A percentile compares a stretch with the other conserved stretches of the same genome.
Evolutionary conservation across 2,888 invertebrate species (phyloP).

Genomic region (Syrista parreyssii): DNA sequence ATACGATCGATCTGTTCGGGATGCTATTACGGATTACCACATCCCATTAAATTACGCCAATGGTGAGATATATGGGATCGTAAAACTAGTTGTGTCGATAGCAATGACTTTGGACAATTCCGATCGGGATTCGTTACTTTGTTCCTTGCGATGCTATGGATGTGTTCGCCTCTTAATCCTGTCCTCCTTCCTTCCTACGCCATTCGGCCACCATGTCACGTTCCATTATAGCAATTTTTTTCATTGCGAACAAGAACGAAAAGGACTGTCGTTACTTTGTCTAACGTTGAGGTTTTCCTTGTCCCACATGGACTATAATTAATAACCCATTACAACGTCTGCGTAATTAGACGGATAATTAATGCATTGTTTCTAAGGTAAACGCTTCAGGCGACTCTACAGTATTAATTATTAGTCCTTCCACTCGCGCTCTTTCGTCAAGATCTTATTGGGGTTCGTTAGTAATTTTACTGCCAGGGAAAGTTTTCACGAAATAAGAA

Average conservation of each 20-base stretch:
- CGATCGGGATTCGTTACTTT: background rate
- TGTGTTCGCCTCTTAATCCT: background rate
- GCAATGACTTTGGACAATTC: conserved; percentile 27
- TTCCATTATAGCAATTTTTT: background rate
- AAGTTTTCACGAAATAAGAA: background rate
- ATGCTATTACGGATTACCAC: conserved; percentile 32
- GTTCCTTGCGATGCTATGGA: background rate
- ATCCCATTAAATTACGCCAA: conserved; percentile 37
- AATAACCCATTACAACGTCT: background rate
- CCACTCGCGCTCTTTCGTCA: background rate
- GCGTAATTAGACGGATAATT: conserved; percentile 42
- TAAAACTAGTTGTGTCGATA: conserved; percentile 29
- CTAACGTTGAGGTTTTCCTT: background rate
- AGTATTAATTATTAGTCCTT: background rate
- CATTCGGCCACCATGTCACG: background rate
- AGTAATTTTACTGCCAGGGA: background rate
- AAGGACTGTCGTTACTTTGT: background rate
- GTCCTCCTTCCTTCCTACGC: background rate
- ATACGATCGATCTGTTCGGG: conserved; percentile 13
- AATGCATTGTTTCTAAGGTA: conserved; percentile 38
- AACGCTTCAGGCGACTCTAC: background rate
- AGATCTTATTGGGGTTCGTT: background rate
- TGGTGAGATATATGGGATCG: conserved; percentile 36
- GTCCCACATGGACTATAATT: background rate
- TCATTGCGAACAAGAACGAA: background rate